Evolutionary conservation across 2,888 invertebrate species (phyloP), one percentile per base, ranked within the genome.

Genomic region (Netelia inedita): DNA sequence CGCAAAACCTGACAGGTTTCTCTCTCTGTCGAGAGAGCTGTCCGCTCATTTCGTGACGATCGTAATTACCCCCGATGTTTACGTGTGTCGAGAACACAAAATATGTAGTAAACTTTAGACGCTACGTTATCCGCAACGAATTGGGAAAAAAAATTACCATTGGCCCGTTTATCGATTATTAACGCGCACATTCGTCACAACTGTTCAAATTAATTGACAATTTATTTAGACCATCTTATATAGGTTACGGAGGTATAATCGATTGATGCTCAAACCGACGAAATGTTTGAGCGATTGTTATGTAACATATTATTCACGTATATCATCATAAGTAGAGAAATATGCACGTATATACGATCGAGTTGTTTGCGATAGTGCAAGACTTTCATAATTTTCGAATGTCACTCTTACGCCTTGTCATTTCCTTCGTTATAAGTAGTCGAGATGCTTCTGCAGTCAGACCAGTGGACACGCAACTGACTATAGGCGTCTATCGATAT

Each of bases 251-350:
- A 28, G 28, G 2, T 23, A 23, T 23, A 43, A 43, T 43, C 43
- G 46, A 46, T 28, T 46, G 46, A 46, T 14, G 46, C 46, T 1
- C 1, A 11, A 73, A 21, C 16, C 6, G 14, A 11, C 16, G 61
- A 46, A 74, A 74, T 63, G 73, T 74, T 63, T 11, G 73, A 63
- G 43, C 61, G 46, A 63, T 63, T 23, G 61, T 73, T 61, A 28
- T 74, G 16, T 57, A 57, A 55, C 9, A 9, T 16, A 57, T 57
- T 19, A 57, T 57, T 16, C 10, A 3, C 9, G 9, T 57, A 55
- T 55, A 55, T 55, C 11, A 55, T 2, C 46, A 46, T 14, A 46
- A 46, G 46, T 46, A 46, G 46, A 21, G 57, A 16, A 9, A 57
- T 57, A 8, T 16, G 6, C 19, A 57, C 9, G 19, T n/a, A 19